Base-by-base conservation (phyloP, 2,888 invertebrate species). In the Physocephala rufipes region DNA sequence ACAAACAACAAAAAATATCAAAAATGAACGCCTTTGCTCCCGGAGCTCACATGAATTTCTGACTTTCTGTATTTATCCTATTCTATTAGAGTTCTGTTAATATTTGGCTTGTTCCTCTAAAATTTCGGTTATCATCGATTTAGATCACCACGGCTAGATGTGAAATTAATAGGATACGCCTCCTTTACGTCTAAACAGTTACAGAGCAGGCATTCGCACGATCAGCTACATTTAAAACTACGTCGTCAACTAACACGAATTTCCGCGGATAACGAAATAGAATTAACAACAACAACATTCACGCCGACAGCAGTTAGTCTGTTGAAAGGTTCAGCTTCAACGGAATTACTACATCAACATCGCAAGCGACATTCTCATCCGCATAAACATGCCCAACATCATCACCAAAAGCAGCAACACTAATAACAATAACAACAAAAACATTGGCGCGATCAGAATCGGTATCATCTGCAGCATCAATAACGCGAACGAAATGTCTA, bases 61-160 rank as follows among this genome's bases (percentile, higher is more conserved):
- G n/a, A n/a, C n/a, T n/a, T n/a, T n/a, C n/a, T n/a, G n/a, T n/a
- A n/a, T n/a, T n/a, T n/a, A n/a, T n/a, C n/a, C n/a, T n/a, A n/a
- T n/a, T n/a, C n/a, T n/a, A n/a, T 65, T 49, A 0, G 71, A 69
- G 19, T 28, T 59, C 69, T 63, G 71, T 70, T 58, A 45, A 36
- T 36, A n/a, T n/a, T n/a, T n/a, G 62, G 63, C 21, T 51, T 30
- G 24, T 71, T 67, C 28, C 0, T 4, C 28, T 55, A 15, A 28
- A n/a, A 13, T 9, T 47, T 45, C 51, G 30, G 45, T 28, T 36
- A 13, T 47, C 49, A 55, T 47, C 28, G 21, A 76, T 76, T 0
- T 72, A 85, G 85, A 79, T 81, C 77, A 68, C 85, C 85, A 80
- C 82, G 85, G 78, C 73, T 85, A 84, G 85, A 85, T 70, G 76